Conservation (phyloP, 2,888 invertebrate species). For the Eremobia ochroleuca region DNA sequence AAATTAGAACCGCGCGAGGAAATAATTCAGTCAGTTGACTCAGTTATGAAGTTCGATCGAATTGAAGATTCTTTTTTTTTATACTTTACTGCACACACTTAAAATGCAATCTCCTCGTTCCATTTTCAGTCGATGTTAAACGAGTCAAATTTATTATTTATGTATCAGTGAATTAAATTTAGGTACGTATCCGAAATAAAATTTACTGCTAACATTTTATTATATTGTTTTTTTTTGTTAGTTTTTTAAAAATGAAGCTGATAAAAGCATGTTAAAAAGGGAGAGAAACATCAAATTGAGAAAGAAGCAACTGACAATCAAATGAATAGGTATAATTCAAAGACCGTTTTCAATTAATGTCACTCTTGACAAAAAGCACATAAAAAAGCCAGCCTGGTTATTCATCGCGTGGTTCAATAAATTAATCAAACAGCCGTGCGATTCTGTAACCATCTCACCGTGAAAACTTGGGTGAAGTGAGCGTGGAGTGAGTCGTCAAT, state of each 20-base stretch:
- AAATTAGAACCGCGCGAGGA: slow-evolving; percentile 1
- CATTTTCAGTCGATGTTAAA: not conserved
- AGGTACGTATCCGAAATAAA: not conserved
- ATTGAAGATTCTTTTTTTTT: not conserved
- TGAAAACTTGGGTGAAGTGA: too few species aligned
- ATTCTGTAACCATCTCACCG: too few species aligned
- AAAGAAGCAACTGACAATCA: not conserved
- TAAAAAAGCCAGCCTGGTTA: slow-evolving; percentile 26
- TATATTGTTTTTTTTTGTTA: not conserved
- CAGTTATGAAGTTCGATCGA: not conserved
- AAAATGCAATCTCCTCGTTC: not conserved
- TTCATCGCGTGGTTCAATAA: slow-evolving; percentile 47
- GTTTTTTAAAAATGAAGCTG: not conserved
- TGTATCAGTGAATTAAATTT: not conserved
- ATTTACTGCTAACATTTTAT: not conserved
- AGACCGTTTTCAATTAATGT: slow-evolving; percentile 37
- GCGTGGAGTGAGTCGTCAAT: too few species aligned
- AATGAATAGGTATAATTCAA: not conserved
- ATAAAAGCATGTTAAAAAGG: not conserved
- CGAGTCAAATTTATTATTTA: not conserved
- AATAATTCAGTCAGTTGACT: not conserved
- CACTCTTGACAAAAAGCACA: slow-evolving; percentile 35
- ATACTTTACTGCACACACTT: slow-evolving; percentile 9
- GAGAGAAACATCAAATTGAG: not conserved
- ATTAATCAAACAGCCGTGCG: slow-evolving; percentile 61